These are phyloP conservation scores for Gambusia yucatana DNA, from an alignment of 2,797 vertebrate genomes.

Conservation along the genomic window DNA sequence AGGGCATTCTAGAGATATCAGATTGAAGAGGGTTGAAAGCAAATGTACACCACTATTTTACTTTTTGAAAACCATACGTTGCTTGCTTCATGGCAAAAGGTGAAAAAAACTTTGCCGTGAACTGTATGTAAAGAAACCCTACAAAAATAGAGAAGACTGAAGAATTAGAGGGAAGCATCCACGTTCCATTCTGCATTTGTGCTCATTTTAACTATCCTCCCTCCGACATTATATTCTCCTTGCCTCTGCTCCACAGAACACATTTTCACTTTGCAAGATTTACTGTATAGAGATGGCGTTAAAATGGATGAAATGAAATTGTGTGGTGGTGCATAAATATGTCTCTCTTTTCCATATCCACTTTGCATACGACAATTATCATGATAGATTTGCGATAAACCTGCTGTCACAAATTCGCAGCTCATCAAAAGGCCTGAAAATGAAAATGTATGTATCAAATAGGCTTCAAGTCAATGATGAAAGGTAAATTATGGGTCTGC, in stretches of 20 bases:
- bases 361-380: conserved; percentile 65
- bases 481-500: conserved; percentile 26
- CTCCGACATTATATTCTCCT: conserved; percentile 41
- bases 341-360: conserved; percentile 53
- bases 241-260: conserved; percentile 43
- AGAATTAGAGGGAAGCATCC: conserved; percentile 39
- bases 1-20: not conserved
- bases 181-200: conserved; percentile 48
- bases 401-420: conserved; percentile 24
- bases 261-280: conserved; percentile 52
- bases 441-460: conserved; percentile 63
- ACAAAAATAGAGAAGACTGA: conserved; percentile 16
- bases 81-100: not conserved
- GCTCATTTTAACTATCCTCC: conserved; percentile 52
- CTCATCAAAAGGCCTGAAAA: conserved; percentile 55
- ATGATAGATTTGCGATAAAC: conserved; percentile 62
- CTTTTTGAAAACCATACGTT: not conserved
- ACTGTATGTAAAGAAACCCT: not conserved
- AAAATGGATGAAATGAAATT: conserved; percentile 35
- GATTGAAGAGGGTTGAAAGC: not conserved
- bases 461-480: conserved; percentile 29
- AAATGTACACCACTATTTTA: not conserved
- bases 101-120: not conserved
- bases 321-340: conserved; percentile 40
- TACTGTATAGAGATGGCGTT: conserved; percentile 23